Evolutionary conservation across 2,113 vertebrate genomes (phyloP), one percentile per base, ranked within the genome.

Genomic region (Malurus alboscapulatus): DNA sequence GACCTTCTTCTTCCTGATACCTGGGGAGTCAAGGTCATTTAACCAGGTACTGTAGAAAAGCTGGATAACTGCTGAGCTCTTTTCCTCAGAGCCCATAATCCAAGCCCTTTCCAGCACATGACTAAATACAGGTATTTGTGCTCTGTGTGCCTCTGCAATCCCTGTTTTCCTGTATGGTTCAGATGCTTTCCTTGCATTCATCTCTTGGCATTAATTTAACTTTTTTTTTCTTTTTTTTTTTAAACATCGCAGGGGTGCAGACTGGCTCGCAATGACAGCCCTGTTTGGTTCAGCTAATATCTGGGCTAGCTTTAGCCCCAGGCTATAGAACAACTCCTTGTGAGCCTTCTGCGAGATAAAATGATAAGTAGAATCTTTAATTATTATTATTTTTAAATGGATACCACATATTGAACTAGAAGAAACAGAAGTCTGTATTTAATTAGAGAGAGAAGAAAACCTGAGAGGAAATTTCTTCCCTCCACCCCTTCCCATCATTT

Each of bases 281-380:
- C 45, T 94, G 72, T 80, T 94, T 94, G 93, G 84, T 94, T 96
- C 91, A 94, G 82, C 91, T 96, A 95, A 92, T 96, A 95, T 91
- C 93, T 93, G 94, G 93, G 95, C 91, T 96, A 94, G 94, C 58
- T 90, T 91, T 85, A 93, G 78, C 93, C 90, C 77, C 63, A 88
- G 90, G 95, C 89, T 88, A 77, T 78, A 48, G 72, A 92, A 85
- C 82, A 86, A 74, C 45, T 83, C 75, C 55, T 90, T 94, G 71
- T 68, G 88, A 96, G 71, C 82, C 95, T 92, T 93, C 94, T 95
- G 91, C 88, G 84, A 93, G 58, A 91, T 48, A 88, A 94, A 92
- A 86, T 42, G 42, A 61, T 87, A 79, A 63, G 75, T 32, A 59
- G 47, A 66, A 89, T 89, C 78, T 67, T 87, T 87, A 87, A 91